A percentile compares a stretch with the other conserved stretches of the same genome.
These are phyloP conservation scores for Pegea sp. DNA, from an alignment of 23 tunicate genomes.

Conservation along the genomic window DNA sequence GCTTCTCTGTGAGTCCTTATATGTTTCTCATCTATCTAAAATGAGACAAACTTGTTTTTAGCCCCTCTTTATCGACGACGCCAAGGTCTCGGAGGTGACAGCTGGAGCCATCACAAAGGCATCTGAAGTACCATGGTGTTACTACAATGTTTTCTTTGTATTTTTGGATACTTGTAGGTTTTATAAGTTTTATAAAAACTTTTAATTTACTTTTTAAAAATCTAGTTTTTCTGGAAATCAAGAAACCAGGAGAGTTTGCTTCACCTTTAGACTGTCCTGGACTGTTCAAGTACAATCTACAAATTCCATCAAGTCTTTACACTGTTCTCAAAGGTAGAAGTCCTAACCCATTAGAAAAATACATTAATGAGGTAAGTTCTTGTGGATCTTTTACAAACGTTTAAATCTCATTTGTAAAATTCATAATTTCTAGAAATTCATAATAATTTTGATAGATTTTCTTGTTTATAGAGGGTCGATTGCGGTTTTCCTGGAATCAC, in stretches of 20 bases:
- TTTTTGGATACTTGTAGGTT: conserved; percentile 59
- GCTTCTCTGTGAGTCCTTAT: conserved; percentile 60
- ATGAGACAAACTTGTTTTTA: conserved; percentile 2
- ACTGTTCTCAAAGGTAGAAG: not conserved
- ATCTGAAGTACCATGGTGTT: conserved; percentile 89
- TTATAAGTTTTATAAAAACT: not conserved
- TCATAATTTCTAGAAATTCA: not conserved
- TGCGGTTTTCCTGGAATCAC: conserved; percentile 99
- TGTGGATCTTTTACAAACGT: conserved; percentile 1
- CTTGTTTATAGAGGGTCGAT: conserved; percentile 61
- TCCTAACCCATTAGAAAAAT: conserved; percentile 4
- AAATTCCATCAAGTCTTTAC: conserved; percentile 21
- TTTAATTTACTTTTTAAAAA: not conserved
- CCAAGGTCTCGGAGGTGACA: conserved; percentile 47
- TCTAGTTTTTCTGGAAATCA: conserved; percentile 37
- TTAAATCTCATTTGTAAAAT: conserved; percentile 2
- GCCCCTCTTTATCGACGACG: conserved; percentile 83
- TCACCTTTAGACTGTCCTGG: conserved; percentile 42
- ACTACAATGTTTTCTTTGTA: conserved; percentile 96
- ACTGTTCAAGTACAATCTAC: conserved; percentile 59
- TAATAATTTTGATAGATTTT: not conserved
- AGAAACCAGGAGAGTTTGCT: conserved; percentile 56
- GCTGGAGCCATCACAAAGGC: conserved; percentile 38
- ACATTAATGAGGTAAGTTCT: conserved; percentile 7
- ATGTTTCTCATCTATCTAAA: not conserved